Evolutionary conservation across 1,140 invertebrate genomes (phyloP).

Genomic region (Globodera ellingtonae): DNA sequence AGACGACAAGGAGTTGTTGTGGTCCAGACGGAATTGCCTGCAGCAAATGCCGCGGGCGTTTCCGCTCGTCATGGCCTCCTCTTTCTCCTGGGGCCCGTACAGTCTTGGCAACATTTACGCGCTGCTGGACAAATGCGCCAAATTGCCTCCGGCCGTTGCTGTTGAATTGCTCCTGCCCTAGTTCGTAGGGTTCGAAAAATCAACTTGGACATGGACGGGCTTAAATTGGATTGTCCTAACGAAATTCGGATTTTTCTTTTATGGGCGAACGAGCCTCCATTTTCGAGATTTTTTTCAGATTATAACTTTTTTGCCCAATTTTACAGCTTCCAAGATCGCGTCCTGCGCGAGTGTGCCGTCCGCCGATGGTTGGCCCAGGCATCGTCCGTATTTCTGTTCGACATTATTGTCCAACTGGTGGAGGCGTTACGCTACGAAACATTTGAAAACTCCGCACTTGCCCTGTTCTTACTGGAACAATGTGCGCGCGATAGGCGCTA

Average conservation of each 20-base stretch:
- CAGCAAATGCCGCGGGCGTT: slow-evolving; percentile 46
- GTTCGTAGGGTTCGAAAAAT: slow-evolving; percentile 18
- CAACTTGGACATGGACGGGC: not conserved
- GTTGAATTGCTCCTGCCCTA: slow-evolving; percentile 49
- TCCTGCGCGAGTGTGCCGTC: slow-evolving; percentile 44
- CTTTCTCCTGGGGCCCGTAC: slow-evolving; percentile 46
- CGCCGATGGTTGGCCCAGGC: slow-evolving; percentile 30
- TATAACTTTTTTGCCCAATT: not conserved
- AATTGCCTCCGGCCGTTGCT: slow-evolving; percentile 38
- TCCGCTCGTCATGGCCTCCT: slow-evolving; percentile 48
- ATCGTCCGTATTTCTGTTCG: slow-evolving; percentile 48
- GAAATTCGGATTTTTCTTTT: no score
- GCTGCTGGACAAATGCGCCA: slow-evolving; percentile 42
- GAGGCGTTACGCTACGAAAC: slow-evolving; percentile 50
- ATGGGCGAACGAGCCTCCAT: not conserved
- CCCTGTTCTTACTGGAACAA: slow-evolving; percentile 46
- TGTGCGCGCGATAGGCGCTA: slow-evolving; percentile 41
- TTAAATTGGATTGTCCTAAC: no score
- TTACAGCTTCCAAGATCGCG: slow-evolving; percentile 49
- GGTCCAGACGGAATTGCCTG: slow-evolving; percentile 48
- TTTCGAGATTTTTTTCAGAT: no score
- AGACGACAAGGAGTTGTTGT: slow-evolving; percentile 50
- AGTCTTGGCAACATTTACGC: slow-evolving; percentile 49
- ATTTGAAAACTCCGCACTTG: slow-evolving; percentile 48
- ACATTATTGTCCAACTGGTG: slow-evolving; percentile 46